A percentile compares a stretch with the other conserved stretches of the same genome.
Conservation (phyloP, 2,113 vertebrate genomes). For the Cricetomys ansorgei region DNA sequence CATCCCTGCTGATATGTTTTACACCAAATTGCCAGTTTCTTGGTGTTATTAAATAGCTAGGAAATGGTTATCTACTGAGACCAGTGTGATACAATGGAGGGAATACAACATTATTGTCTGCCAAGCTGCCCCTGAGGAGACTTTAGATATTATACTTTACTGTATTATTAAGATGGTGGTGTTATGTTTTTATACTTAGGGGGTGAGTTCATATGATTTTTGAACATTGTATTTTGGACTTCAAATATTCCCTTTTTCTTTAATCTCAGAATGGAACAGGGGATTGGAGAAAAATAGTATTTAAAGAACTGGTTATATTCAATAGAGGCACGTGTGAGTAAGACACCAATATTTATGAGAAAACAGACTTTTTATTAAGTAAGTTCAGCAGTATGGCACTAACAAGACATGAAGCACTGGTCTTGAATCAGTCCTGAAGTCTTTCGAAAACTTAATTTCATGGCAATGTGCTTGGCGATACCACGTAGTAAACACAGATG, state of each 20-base stretch:
- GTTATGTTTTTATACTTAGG: slow-evolving; percentile 37
- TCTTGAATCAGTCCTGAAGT: slow-evolving; percentile 4
- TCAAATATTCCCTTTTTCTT: slow-evolving; percentile 8
- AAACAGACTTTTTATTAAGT: not conserved
- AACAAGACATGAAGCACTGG: not conserved
- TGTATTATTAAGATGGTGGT: slow-evolving; percentile 54
- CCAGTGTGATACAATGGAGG: slow-evolving; percentile 44
- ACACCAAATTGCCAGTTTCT: slow-evolving; percentile 56
- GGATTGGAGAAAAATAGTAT: not conserved
- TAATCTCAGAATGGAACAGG: not conserved
- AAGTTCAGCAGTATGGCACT: not conserved
- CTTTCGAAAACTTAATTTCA: not conserved
- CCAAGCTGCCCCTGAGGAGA: not conserved
- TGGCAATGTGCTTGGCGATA: not conserved
- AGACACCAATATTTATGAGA: not conserved
- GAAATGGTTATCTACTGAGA: slow-evolving; percentile 62
- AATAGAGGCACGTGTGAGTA: not conserved
- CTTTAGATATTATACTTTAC: slow-evolving; percentile 50
- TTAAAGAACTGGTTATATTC: not conserved
- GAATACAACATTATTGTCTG: slow-evolving; percentile 18
- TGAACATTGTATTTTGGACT: slow-evolving; percentile 12
- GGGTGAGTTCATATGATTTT: slow-evolving; percentile 40
- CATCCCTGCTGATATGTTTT: slow-evolving; percentile 59
- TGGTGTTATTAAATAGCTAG: slow-evolving; percentile 60
- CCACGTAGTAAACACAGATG: not conserved